Evolutionary conservation across 2,888 invertebrate genomes (phyloP).

Genomic region (Polydesmus complanatus): DNA sequence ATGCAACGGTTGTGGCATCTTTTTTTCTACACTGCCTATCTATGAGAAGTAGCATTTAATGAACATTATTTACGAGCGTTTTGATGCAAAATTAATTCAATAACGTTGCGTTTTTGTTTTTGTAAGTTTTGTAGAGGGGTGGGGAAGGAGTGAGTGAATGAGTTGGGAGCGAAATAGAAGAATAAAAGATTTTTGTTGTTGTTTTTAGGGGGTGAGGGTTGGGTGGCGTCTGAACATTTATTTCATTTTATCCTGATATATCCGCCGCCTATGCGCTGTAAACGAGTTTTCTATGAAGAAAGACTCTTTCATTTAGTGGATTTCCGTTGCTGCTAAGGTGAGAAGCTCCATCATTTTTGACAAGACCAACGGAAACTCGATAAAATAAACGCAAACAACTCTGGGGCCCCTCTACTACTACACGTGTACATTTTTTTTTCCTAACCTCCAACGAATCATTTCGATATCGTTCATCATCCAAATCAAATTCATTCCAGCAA

Average conservation of each 20-base stretch:
- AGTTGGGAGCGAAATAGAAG: no score
- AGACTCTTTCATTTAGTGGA: background rate
- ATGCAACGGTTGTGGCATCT: no score
- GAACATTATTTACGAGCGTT: background rate
- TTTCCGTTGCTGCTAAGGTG: background rate
- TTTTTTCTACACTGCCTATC: no score
- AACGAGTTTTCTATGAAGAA: background rate
- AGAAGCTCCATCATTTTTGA: background rate
- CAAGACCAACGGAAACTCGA: background rate
- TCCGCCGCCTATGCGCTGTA: background rate
- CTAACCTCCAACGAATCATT: no score
- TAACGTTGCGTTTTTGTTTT: background rate
- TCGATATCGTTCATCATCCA: background rate
- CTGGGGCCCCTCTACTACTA: no score
- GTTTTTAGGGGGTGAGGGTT: no score
- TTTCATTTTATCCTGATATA: background rate
- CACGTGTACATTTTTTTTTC: no score
- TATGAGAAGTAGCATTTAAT: background rate
- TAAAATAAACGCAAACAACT: background rate
- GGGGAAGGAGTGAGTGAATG: no score
- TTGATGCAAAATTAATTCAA: background rate
- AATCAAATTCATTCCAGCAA: background rate
- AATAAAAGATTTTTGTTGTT: no score
- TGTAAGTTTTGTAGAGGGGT: no score
- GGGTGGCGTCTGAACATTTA: background rate